Percentiles rank a stretch among this genome's conserved stretches.
Evolutionary conservation across 2,113 vertebrate species (phyloP).

Genomic region (Aegithalos caudatus): DNA sequence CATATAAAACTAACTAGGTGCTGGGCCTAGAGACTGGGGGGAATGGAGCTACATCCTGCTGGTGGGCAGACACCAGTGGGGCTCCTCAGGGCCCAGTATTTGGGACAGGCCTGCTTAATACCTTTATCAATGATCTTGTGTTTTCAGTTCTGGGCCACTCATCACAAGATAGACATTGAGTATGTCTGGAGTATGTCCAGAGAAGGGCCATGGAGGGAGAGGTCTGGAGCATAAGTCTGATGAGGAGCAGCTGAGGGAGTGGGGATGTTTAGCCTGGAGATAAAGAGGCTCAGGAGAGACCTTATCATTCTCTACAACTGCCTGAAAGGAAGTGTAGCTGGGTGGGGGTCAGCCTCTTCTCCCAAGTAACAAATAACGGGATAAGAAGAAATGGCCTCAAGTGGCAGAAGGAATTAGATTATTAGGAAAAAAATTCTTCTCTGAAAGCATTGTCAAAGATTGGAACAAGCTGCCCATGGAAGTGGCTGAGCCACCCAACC

Average conservation of each 20-base stretch:
- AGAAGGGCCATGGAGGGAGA: not conserved
- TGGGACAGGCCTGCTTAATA: not conserved
- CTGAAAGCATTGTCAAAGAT: not conserved
- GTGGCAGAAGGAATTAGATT: not conserved
- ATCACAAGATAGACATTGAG: not conserved
- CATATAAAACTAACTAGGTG: not conserved
- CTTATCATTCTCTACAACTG: not conserved
- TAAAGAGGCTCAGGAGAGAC: not conserved
- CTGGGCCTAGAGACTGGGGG: not conserved
- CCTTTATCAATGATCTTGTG: not conserved
- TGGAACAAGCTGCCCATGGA: not conserved
- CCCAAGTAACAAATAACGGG: not conserved
- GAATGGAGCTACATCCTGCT: not conserved
- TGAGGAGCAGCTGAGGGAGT: not conserved
- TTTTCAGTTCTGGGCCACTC: not conserved
- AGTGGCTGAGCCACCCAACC: not conserved
- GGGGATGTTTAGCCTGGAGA: not conserved
- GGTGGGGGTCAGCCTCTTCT: not conserved
- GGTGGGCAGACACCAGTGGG: too few species aligned
- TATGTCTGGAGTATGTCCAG: rapidly evolving
- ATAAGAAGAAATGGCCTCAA: not conserved
- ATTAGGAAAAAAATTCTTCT: not conserved
- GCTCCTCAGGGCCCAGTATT: not conserved
- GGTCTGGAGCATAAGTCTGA: not conserved
- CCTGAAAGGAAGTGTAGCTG: not conserved